Evolutionary conservation across 2,888 invertebrate species (phyloP).

Genomic region (Miltochrista miniata): DNA sequence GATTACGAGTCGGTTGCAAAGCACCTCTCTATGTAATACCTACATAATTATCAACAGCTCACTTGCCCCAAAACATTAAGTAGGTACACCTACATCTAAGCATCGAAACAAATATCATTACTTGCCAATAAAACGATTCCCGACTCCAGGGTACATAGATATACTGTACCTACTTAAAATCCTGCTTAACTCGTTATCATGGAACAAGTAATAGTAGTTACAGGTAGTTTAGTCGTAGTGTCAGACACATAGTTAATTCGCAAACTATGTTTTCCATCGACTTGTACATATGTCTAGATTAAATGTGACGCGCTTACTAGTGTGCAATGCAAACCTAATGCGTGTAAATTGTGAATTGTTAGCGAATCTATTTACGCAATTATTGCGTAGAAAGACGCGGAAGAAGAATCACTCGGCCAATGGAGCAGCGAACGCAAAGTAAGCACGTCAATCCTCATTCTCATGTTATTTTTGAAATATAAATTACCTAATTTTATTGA

Average conservation of each 20-base stretch:
- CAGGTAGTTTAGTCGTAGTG: constrained; percentile 18
- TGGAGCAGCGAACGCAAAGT: constrained; percentile 69
- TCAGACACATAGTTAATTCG: constrained; percentile 14
- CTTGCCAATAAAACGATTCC: too few relatives aligned
- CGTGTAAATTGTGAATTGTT: constrained; percentile 33
- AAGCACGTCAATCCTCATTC: constrained; percentile 45
- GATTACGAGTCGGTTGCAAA: too few relatives aligned
- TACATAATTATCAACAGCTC: too few relatives aligned
- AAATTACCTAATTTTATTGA: constrained; percentile 32
- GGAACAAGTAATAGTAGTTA: constrained; percentile 38
- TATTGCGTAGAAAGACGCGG: constrained; percentile 73
- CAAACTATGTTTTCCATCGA: constrained; percentile 34
- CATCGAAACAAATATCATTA: too few relatives aligned
- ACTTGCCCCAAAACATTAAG: too few relatives aligned
- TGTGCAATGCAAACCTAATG: constrained; percentile 42
- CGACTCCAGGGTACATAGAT: too few relatives aligned
- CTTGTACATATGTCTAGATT: constrained; percentile 6
- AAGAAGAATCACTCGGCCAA: constrained; percentile 76
- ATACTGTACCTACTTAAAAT: constrained; percentile 24
- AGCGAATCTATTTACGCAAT: constrained; percentile 58
- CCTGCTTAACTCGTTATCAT: constrained; percentile 71
- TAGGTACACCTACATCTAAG: too few relatives aligned
- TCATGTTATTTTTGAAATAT: constrained; percentile 40
- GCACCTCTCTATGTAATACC: too few relatives aligned
- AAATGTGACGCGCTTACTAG: constrained; percentile 10